A percentile compares a stretch with the other conserved stretches of the same genome.
phyloP scores from a whole-genome alignment of 30 jellyfish, hydroid and myxozoan species.

The Chrysaora quinquecirrha region DNA sequence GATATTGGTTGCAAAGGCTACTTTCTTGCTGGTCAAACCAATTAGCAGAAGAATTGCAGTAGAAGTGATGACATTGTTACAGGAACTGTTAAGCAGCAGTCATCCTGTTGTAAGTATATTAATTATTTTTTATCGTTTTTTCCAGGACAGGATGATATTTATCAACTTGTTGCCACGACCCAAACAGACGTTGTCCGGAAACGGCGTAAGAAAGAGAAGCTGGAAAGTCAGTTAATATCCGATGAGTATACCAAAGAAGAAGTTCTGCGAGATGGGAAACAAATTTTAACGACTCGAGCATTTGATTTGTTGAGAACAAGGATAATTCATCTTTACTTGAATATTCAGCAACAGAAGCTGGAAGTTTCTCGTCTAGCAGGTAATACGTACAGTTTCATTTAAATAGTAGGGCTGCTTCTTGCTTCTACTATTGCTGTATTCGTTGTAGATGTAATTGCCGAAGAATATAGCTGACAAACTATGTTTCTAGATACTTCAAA shows the following conservation, averaged over 20 bases:
- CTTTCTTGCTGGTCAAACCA: not conserved
- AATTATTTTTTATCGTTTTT: not conserved
- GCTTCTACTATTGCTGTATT: not conserved
- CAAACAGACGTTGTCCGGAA: slow-evolving; percentile 3
- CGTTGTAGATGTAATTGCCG: not conserved
- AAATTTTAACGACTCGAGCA: not conserved
- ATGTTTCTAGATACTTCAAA: not conserved
- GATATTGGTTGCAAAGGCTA: not conserved
- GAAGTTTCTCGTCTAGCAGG: slow-evolving; percentile 1
- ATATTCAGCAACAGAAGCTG: not conserved
- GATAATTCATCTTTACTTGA: not conserved
- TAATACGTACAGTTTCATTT: not conserved
- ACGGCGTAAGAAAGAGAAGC: slow-evolving; percentile 1
- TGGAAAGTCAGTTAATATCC: not conserved
- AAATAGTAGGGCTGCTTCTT: not conserved
- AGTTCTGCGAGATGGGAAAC: not conserved
- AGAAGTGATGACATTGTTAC: not conserved
- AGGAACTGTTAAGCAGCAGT: not conserved
- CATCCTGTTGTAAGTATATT: not conserved
- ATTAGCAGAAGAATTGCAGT: not conserved
- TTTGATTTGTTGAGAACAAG: not conserved
- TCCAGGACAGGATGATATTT: not conserved
- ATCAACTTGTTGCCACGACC: slow-evolving; percentile 1
- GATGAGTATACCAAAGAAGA: not conserved
- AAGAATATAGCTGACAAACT: not conserved